phyloP scores from a whole-genome alignment of 1,140 invertebrate species.

The Papilio machaon region DNA sequence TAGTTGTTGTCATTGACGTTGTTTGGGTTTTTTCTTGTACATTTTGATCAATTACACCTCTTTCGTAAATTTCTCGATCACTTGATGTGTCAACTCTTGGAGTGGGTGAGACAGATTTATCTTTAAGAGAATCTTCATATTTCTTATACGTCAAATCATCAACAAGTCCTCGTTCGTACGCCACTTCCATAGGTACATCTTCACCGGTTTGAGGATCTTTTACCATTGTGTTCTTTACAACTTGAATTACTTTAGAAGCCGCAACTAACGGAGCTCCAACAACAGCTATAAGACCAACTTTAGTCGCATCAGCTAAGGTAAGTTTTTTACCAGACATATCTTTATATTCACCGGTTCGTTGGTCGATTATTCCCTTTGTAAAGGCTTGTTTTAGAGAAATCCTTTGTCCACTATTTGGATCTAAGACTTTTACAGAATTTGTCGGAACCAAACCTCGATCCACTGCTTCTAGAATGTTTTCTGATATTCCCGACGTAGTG shows the following conservation, averaged over 20 bases:
- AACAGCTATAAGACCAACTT: slow-evolving; percentile 87
- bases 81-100: slow-evolving; percentile 79
- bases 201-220: slow-evolving; percentile 90
- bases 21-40: slow-evolving; percentile 37
- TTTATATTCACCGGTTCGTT: slow-evolving; percentile 87
- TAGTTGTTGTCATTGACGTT: slow-evolving; percentile 44
- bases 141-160: slow-evolving; percentile 84
- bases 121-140: slow-evolving; percentile 78
- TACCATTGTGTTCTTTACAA: slow-evolving; percentile 84
- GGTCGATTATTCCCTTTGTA: slow-evolving; percentile 88
- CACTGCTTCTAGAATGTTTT: slow-evolving; percentile 87
- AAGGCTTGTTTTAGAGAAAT: slow-evolving; percentile 90
- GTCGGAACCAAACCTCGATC: slow-evolving; percentile 85
- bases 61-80: slow-evolving; percentile 87
- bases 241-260: slow-evolving; percentile 83
- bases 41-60: slow-evolving; percentile 84
- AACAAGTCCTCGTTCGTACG: slow-evolving; percentile 90
- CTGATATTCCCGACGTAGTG: slow-evolving; percentile 86
- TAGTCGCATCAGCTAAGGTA: slow-evolving; percentile 88
- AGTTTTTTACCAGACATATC: slow-evolving; percentile 86
- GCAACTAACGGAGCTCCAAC: slow-evolving; percentile 87
- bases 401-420: slow-evolving; percentile 87
- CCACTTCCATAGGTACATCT: slow-evolving; percentile 89
- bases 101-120: slow-evolving; percentile 82
- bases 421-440: slow-evolving; percentile 88